These are phyloP conservation scores for Neodiprion fabricii DNA, from an alignment of 1,140 invertebrate genomes.

Conservation along the genomic window DNA sequence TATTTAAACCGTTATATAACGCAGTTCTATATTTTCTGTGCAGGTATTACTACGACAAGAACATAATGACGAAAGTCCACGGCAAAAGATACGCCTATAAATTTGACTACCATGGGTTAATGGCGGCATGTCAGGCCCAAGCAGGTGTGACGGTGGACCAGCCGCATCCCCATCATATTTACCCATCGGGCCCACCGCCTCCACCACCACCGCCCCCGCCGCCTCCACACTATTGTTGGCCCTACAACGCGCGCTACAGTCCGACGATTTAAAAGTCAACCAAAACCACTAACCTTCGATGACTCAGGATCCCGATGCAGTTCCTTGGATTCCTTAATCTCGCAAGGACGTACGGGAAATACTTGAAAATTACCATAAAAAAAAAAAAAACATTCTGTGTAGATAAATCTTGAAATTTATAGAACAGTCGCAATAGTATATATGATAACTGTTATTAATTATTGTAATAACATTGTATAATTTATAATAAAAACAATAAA, in stretches of 20 bases:
- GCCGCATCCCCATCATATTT: constrained; percentile 35
- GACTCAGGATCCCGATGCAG: too few species aligned
- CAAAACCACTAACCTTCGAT: background rate
- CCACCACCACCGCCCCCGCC: constrained; percentile 34
- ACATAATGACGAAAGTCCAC: constrained; percentile 95
- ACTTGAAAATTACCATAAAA: background rate
- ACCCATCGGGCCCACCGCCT: constrained; percentile 30
- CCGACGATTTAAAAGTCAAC: constrained; percentile 36
- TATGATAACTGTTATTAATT: constrained; percentile 4
- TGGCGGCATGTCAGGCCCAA: constrained; percentile 83
- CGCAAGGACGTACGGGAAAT: too few species aligned
- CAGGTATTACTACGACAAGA: constrained; percentile 99
- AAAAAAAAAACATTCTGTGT: constrained; percentile 2
- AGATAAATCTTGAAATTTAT: constrained; percentile 2
- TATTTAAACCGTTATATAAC: constrained; percentile 1
- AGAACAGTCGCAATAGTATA: background rate
- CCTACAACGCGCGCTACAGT: constrained; percentile 47
- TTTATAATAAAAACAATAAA: background rate
- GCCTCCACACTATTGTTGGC: constrained; percentile 47
- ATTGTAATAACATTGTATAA: constrained; percentile 6
- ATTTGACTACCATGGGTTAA: constrained; percentile 87
- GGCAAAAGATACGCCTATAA: constrained; percentile 93
- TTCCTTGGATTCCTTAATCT: too few species aligned
- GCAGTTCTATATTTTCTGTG: constrained; percentile 39
- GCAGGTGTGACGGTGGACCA: constrained; percentile 55